Conservation (phyloP, 2,797 vertebrate species). For the Zalophus californianus region DNA sequence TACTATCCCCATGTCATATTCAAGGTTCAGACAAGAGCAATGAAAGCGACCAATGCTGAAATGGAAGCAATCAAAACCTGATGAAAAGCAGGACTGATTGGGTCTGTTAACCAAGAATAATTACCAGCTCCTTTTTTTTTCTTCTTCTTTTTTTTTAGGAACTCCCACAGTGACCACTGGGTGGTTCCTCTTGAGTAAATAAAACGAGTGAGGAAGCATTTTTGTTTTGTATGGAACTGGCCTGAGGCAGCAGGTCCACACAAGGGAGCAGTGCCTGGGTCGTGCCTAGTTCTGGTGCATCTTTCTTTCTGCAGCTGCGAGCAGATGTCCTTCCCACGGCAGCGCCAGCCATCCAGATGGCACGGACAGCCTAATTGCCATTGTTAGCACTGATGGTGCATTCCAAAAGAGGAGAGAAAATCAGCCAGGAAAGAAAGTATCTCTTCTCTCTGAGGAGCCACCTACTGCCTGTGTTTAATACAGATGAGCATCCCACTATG, state of each 20-base stretch:
- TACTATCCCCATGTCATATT: neutral
- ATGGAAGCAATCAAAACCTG: constrained; percentile 60
- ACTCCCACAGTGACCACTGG: neutral
- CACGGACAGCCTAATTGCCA: constrained; percentile 12
- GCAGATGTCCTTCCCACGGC: neutral
- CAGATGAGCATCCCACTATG: neutral
- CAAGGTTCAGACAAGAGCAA: neutral
- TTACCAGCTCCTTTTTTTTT: neutral
- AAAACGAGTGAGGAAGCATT: neutral
- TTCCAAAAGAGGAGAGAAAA: constrained; percentile 33
- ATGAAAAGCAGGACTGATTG: neutral
- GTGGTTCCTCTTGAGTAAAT: neutral
- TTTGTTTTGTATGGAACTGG: neutral
- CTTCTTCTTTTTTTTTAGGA: neutral
- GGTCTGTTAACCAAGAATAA: neutral
- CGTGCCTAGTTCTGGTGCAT: neutral
- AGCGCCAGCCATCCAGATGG: constrained; percentile 63
- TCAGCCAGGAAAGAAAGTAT: neutral
- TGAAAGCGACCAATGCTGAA: constrained; percentile 8
- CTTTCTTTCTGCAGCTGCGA: neutral
- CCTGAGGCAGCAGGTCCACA: neutral
- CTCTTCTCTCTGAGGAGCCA: constrained; percentile 17
- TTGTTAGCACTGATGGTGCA: neutral
- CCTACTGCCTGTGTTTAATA: constrained; percentile 14
- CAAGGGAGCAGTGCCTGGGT: neutral